Percentiles rank a stretch among this genome's conserved stretches.
Conservation (phyloP, 2,888 invertebrate species). For the Andrena dorsata region DNA sequence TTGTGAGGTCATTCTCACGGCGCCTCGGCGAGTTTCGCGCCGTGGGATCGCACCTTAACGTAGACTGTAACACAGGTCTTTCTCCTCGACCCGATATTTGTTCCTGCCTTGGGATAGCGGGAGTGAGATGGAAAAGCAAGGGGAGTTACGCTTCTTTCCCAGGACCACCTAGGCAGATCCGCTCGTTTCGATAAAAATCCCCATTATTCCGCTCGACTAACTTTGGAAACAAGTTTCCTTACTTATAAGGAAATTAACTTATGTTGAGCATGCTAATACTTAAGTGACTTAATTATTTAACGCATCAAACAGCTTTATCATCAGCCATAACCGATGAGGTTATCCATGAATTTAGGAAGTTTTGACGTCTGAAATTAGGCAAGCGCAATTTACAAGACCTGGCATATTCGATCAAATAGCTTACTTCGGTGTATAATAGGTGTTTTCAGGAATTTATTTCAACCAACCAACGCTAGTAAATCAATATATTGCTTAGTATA, state of each 20-base stretch:
- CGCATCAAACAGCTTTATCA: conserved; percentile 61
- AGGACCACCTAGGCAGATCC: conserved; percentile 41
- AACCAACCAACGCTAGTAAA: no score
- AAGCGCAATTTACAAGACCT: background rate
- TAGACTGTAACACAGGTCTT: conserved; percentile 48
- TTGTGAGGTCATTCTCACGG: no score
- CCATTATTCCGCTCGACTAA: conserved; percentile 58
- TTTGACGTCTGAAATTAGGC: background rate
- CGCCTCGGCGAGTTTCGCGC: no score
- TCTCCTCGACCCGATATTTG: conserved; percentile 44
- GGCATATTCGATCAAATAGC: background rate
- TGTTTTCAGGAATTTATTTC: no score
- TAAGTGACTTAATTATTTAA: conserved; percentile 75
- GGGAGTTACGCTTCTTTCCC: conserved; percentile 1
- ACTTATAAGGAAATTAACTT: conserved; percentile 72
- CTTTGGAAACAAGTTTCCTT: conserved; percentile 67
- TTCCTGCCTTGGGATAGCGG: conserved; percentile 39
- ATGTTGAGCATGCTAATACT: conserved; percentile 48
- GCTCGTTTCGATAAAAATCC: conserved; percentile 60
- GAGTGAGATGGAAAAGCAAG: background rate
- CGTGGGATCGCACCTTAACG: conserved; percentile 30
- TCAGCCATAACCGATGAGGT: conserved; percentile 19
- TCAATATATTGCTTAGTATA: no score
- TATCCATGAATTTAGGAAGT: background rate
- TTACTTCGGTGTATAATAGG: no score